Evolutionary conservation across 2,797 vertebrate genomes (phyloP).

Genomic region (Chelidonichthys spinosus): DNA sequence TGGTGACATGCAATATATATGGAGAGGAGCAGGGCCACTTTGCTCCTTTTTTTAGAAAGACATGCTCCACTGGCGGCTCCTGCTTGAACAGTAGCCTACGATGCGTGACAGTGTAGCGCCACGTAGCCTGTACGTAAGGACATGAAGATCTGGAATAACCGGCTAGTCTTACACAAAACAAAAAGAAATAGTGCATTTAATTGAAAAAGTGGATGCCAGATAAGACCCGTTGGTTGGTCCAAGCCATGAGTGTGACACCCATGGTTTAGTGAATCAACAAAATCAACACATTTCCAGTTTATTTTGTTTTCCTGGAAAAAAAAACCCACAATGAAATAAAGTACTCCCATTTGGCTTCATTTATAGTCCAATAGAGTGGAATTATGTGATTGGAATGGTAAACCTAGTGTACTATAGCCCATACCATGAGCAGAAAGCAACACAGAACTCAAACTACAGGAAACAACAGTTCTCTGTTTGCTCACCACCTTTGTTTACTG

Average conservation of each 20-base stretch:
- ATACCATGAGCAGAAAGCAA: neutral
- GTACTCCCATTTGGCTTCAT: neutral
- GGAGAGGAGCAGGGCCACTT: conserved; percentile 18
- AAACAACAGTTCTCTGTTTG: conserved; percentile 35
- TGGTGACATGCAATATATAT: conserved; percentile 70
- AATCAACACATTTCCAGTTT: conserved; percentile 7
- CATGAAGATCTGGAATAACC: no score
- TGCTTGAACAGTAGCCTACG: no score
- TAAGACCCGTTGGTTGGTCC: no score
- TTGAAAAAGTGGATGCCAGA: no score
- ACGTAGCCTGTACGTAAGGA: no score
- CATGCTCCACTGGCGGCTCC: no score
- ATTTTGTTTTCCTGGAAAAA: neutral
- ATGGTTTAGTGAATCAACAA: no score
- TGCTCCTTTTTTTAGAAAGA: no score
- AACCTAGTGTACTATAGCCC: neutral
- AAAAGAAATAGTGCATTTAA: no score
- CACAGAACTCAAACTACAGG: conserved; percentile 20
- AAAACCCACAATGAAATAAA: neutral
- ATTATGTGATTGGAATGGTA: neutral
- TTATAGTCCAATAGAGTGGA: neutral
- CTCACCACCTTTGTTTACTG: conserved; percentile 55
- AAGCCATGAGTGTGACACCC: no score
- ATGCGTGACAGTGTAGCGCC: no score
- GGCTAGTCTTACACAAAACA: no score